Percentiles rank a stretch among this genome's conserved stretches.
phyloP scores from a whole-genome alignment of 2,888 invertebrate species.

The Trichopoda pennipes region DNA sequence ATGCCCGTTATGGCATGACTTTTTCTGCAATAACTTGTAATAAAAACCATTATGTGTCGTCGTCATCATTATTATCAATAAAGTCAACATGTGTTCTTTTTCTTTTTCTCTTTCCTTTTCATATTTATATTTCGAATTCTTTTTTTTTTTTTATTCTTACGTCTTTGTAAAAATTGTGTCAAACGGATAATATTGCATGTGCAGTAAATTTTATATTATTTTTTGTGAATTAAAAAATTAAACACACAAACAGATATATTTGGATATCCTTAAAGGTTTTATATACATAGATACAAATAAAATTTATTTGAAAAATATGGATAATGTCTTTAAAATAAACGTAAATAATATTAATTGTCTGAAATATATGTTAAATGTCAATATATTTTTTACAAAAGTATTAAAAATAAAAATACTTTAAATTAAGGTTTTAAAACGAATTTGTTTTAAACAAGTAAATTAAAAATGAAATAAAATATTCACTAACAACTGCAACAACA shows the following conservation, averaged over 20 bases:
- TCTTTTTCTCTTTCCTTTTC: no score
- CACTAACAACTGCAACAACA: neutral
- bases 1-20: constrained; percentile 29
- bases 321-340: no score
- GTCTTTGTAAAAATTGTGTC: constrained; percentile 64
- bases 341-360: neutral
- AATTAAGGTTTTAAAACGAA: constrained; percentile 21
- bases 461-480: neutral
- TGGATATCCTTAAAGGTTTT: constrained; percentile 11
- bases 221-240: constrained; percentile 1
- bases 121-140: constrained; percentile 8
- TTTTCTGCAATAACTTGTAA: constrained; percentile 38
- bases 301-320: neutral
- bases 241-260: neutral
- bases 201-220: constrained; percentile 58
- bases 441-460: constrained; percentile 15
- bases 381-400: neutral
- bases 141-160: constrained; percentile 8
- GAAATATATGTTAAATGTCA: neutral
- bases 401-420: no score
- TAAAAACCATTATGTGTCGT: constrained; percentile 39
- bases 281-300: no score
- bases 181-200: constrained; percentile 70
- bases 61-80: constrained; percentile 20
- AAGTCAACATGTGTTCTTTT: constrained; percentile 42